Conservation (phyloP, 2,888 invertebrate species). For the Leptinotarsa haldemani region DNA sequence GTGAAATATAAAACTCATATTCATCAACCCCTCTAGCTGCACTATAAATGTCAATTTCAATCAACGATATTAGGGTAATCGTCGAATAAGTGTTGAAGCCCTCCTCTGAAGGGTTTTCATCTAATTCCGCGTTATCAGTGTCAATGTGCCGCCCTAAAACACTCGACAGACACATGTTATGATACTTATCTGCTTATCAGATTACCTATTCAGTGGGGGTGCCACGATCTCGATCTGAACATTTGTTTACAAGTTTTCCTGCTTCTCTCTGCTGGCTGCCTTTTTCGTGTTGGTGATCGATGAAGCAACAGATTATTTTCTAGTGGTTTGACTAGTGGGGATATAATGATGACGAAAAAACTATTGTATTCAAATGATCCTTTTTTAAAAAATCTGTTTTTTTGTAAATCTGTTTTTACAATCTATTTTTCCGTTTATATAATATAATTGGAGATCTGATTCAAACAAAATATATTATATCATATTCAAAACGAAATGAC, state of each 20-base stretch:
- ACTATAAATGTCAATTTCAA: constrained; percentile 42
- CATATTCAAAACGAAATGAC: too few species aligned
- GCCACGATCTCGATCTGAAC: constrained; percentile 35
- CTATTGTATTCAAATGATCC: too few species aligned
- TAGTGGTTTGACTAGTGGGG: neutral
- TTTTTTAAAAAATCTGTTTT: too few species aligned
- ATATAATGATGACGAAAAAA: neutral
- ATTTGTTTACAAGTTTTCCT: constrained; percentile 27
- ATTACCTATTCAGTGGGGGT: constrained; percentile 51
- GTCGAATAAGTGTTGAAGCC: constrained; percentile 45
- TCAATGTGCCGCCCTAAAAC: constrained; percentile 53
- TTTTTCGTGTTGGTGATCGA: constrained; percentile 1
- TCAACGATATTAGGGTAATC: constrained; percentile 42
- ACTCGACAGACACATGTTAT: constrained; percentile 62
- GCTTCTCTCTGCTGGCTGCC: neutral
- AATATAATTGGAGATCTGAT: too few species aligned
- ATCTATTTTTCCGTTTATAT: too few species aligned
- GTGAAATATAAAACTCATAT: neutral
- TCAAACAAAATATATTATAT: too few species aligned
- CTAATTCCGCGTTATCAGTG: constrained; percentile 49
- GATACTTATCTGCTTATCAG: constrained; percentile 63
- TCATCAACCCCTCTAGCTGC: neutral
- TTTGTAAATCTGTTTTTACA: too few species aligned
- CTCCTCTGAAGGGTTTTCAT: constrained; percentile 42
- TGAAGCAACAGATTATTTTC: constrained; percentile 15